Evolutionary conservation across 2,888 invertebrate species (phyloP), one percentile per base, ranked within the genome.

Genomic region (Creontiades dilutus): DNA sequence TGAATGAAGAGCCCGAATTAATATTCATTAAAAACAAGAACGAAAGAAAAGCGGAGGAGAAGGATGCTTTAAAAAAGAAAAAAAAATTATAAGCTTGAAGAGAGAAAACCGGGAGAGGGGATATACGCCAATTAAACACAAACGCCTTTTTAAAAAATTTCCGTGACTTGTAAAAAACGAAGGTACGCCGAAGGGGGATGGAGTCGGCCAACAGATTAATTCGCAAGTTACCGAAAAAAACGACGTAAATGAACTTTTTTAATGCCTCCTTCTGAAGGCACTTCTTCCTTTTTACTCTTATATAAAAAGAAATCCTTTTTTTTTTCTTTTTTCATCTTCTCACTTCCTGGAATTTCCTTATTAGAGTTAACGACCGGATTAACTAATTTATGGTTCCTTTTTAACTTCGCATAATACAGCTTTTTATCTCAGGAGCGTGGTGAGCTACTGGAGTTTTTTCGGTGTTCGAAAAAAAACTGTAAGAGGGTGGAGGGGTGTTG

Each of bases 351-450:
- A 87, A 87, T 87, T 76, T 78, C 87, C 87, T 87, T 87, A 87
- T 87, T 87, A 87, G 87, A 87, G 87, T 87, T 87, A 87, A 87
- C 87, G 87, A 87, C 87, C 78, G 87, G 87, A 78, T 87, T 78
- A 87, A 87, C 87, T 87, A 87, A 87, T 87, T 87, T 87, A 87
- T 87, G 87, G 86, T 46, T 37, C 16, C 87, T 78, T 78, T 87
- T 87, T 86, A 52, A 48, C 86, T 75, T 86, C 86, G 86, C 76
- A 86, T 86, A 86, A 86, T 86, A 19, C 86, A 75, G 86, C 75
- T 75, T 78, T 87, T 46, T 87, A 76, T 86, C 86, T 87, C 78
- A 37, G 46, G 76, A 57, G 14, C 4, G 27, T 86, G 28, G 27
- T 16, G 37, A 61, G 68, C 11, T 28, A 86, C 28, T 4, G 46